Evolutionary conservation across 2,888 invertebrate species (phyloP), one percentile per base, ranked within the genome.

Genomic region (Epinotia brunnichana): DNA sequence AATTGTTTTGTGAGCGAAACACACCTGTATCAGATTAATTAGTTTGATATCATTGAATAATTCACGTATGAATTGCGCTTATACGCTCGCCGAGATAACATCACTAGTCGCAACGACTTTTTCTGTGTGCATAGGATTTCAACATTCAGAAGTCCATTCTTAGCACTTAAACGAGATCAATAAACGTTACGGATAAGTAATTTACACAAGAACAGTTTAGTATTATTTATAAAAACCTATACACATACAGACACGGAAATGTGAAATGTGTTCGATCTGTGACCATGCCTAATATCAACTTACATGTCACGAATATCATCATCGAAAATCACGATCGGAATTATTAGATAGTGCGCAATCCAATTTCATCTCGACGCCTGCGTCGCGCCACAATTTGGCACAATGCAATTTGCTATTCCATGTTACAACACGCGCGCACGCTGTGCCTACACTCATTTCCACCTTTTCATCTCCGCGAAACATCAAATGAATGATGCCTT

Each of bases 291-390:
- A 11, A 41, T 62, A 68, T 67, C 57, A 44, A 48, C 61, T 71
- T 72, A 82, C 77, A 82, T 84, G 85, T 87, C 89, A 88, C 89
- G 87, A 89, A 83, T 80, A 79, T 85, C 85, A 87, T 89, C 86
- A 86, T 85, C 80, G 80, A 83, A 86, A 86, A 90, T 90, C 89
- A 89, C 87, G 87, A 87, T 87, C 81, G 82, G 83, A 85, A 88
- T 90, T 86, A 88, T 87, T 85, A 86, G 86, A 87, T 83, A 84
- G 85, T 85, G 81, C 85, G 89, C 90, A 90, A 91, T 90, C 87
- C 87, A 89, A 91, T 91, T 88, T 86, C 85, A 87, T 84, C 80
- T 79, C 80, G 80, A 80, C 83, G 85, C 83, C 84, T 83, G 84
- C 82, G 84, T 81, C 84, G 81, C 80, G 68, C 63, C 68, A 69